Conservation (phyloP, 2,113 vertebrate genomes). For the Lepidothrix coronata region DNA sequence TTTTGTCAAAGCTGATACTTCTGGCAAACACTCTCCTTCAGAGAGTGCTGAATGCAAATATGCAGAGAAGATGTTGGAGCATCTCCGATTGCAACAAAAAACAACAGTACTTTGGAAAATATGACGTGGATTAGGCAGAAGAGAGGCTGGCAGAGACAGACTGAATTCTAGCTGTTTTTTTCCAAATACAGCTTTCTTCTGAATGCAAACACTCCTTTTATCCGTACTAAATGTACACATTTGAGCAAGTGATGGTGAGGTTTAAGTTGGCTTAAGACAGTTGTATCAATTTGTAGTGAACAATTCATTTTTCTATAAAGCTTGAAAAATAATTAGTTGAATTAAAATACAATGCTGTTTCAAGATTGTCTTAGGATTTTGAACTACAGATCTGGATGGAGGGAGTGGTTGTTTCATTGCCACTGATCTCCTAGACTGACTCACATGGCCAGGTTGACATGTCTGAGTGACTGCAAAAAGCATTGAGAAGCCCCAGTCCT, state of each 20-base stretch:
- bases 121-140: not conserved
- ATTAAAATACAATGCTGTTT: not conserved
- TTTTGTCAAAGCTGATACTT: not conserved
- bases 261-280: not conserved
- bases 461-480: not conserved
- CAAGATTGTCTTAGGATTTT: not conserved
- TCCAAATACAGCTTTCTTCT: not conserved
- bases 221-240: not conserved
- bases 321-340: not conserved
- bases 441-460: rapidly evolving
- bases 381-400: not conserved
- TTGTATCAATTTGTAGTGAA: not conserved
- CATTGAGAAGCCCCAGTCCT: not conserved
- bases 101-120: not conserved
- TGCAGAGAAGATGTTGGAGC: not conserved
- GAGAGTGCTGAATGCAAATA: not conserved
- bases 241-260: not conserved
- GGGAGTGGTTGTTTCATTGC: not conserved
- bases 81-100: not conserved
- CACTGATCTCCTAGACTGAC: not conserved
- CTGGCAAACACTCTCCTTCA: not conserved
- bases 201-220: not conserved
- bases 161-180: not conserved
- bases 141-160: not conserved
- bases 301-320: not conserved